Percentiles rank a stretch among this genome's conserved stretches.
phyloP scores from a whole-genome alignment of 2,113 vertebrate genomes.

The Bufo bufo region DNA sequence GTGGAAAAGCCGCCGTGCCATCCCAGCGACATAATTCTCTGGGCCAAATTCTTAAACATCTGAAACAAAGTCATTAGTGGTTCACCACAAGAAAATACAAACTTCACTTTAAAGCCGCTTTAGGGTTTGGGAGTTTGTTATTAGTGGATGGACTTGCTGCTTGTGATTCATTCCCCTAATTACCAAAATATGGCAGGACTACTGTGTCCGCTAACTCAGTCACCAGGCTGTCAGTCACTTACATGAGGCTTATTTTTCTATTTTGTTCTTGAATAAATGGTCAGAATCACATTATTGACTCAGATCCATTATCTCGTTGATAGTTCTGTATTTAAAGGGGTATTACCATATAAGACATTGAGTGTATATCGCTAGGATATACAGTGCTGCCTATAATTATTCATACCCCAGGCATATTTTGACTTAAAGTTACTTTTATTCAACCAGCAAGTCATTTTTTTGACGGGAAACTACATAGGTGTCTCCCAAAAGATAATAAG shows the following conservation, averaged over 20 bases:
- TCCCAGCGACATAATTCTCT: slow-evolving; percentile 28
- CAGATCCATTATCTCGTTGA: neutral
- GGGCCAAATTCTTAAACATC: slow-evolving; percentile 21
- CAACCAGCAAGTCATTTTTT: too few relatives aligned
- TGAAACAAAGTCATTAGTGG: slow-evolving; percentile 49
- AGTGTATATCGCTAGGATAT: too few relatives aligned
- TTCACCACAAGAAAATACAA: slow-evolving; percentile 39
- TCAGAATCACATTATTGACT: neutral
- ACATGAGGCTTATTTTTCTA: neutral
- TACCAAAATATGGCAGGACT: neutral
- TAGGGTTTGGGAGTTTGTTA: slow-evolving; percentile 44
- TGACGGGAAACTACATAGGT: too few relatives aligned
- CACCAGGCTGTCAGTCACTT: slow-evolving; percentile 18
- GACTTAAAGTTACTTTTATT: too few relatives aligned
- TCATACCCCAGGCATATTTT: too few relatives aligned
- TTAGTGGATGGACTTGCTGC: slow-evolving; percentile 33
- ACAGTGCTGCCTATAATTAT: too few relatives aligned
- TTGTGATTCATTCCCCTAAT: slow-evolving; percentile 37
- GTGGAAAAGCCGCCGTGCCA: slow-evolving; percentile 14
- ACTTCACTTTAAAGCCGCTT: slow-evolving; percentile 25
- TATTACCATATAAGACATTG: too few relatives aligned
- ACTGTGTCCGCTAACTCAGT: neutral
- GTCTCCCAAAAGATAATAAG: too few relatives aligned
- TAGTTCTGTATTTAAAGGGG: neutral
- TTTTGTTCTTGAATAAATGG: neutral